Percentiles rank a stretch among this genome's conserved stretches.
Conservation (phyloP, 2,797 vertebrate species). For the Cossypha niveicapilla region DNA sequence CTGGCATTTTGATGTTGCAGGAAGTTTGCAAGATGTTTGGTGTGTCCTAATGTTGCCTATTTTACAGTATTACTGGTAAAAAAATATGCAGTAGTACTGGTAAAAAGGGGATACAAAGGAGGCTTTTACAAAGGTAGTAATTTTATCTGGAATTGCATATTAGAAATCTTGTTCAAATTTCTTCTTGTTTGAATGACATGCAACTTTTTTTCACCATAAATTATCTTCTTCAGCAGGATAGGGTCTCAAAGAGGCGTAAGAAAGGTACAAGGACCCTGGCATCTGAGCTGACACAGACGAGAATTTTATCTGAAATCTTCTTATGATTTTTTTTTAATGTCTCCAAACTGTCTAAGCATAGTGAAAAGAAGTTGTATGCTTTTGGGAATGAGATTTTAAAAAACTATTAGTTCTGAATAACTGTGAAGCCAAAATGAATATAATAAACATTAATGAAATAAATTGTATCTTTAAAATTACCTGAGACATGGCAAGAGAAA, state of each 20-base stretch:
- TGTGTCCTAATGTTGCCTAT: not conserved
- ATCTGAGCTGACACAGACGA: not conserved
- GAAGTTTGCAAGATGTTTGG: not conserved
- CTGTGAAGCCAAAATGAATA: not conserved
- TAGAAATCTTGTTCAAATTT: not conserved
- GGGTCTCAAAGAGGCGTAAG: not conserved
- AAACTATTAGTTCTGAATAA: not conserved
- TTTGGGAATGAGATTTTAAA: not conserved
- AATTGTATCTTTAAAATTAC: not conserved
- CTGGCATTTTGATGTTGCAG: not conserved
- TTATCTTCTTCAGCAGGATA: not conserved
- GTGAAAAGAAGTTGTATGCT: not conserved
- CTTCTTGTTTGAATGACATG: not conserved
- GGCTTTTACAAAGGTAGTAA: not conserved
- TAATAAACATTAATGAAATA: not conserved
- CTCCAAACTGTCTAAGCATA: not conserved
- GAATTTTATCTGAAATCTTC: not conserved
- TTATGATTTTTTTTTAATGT: not conserved
- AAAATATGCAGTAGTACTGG: not conserved
- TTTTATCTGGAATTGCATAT: not conserved
- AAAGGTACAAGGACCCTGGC: not conserved
- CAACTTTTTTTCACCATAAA: not conserved
- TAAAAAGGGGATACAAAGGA: not conserved
- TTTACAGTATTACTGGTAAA: not conserved
- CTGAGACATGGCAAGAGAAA: not conserved